phyloP scores from a whole-genome alignment of 2,888 invertebrate species.

The Cantharis flavilabris region DNA sequence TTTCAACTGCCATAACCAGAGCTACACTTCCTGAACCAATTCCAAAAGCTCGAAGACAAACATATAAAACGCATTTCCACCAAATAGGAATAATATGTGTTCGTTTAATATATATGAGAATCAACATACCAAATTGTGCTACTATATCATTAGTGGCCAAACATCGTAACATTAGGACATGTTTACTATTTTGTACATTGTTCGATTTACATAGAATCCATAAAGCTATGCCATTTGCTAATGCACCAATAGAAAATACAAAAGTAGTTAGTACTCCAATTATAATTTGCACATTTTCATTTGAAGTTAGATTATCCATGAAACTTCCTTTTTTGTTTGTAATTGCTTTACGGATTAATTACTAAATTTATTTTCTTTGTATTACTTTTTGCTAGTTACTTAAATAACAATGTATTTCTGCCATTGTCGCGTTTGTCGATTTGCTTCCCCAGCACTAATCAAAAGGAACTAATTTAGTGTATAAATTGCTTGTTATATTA shows the following conservation, averaged over 20 bases:
- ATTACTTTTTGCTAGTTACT: not conserved
- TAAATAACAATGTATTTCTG: not conserved
- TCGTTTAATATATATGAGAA: constrained; percentile 65
- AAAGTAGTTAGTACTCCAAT: constrained; percentile 58
- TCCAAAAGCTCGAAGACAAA: constrained; percentile 81
- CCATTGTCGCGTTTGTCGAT: not conserved
- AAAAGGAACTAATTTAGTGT: not conserved
- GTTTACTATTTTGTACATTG: constrained; percentile 77
- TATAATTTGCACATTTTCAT: constrained; percentile 22
- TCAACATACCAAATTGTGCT: constrained; percentile 78
- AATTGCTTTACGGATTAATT: not conserved
- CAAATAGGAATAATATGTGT: constrained; percentile 55
- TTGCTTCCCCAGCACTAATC: not conserved
- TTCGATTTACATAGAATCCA: constrained; percentile 72
- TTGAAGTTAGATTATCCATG: not conserved
- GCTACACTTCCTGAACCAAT: constrained; percentile 87
- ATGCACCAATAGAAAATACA: constrained; percentile 68
- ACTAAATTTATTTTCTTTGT: not conserved
- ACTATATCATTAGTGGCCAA: constrained; percentile 80
- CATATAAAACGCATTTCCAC: constrained; percentile 68
- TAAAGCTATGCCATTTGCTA: constrained; percentile 79
- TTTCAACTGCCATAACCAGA: constrained; percentile 85
- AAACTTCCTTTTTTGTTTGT: not conserved
- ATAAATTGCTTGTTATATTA: not conserved
- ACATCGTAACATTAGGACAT: constrained; percentile 78